phyloP scores from a whole-genome alignment of 2,888 invertebrate genomes.

The Coenonympha arcania region DNA sequence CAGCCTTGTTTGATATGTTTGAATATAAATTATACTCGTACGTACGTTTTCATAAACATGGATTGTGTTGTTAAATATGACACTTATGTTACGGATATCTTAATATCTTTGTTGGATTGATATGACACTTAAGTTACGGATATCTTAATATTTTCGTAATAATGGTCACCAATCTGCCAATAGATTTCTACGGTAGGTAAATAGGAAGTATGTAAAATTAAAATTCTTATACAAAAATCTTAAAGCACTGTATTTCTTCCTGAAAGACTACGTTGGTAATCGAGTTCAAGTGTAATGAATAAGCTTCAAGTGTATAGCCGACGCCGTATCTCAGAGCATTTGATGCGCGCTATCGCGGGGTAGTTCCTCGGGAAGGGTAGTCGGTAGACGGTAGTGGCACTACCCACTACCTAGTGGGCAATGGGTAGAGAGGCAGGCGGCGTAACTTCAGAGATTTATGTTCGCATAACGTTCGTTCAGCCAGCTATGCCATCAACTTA shows the following conservation, averaged over 20 bases:
- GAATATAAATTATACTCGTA: no score
- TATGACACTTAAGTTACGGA: no score
- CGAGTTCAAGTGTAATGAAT: slow-evolving; percentile 50
- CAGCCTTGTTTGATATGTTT: no score
- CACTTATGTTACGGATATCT: no score
- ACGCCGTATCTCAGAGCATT: slow-evolving; percentile 48
- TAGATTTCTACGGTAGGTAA: no score
- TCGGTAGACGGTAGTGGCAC: no score
- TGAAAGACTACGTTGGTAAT: slow-evolving; percentile 28
- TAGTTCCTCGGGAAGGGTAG: no score
- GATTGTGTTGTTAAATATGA: no score
- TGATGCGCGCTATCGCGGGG: slow-evolving; percentile 48
- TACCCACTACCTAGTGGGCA: slow-evolving; percentile 7
- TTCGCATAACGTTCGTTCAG: slow-evolving; percentile 61
- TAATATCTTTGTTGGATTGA: no score
- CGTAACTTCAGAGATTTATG: slow-evolving; percentile 66
- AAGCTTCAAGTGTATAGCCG: slow-evolving; percentile 43
- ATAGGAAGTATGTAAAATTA: not conserved
- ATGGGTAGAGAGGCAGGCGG: slow-evolving; percentile 29
- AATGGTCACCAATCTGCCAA: no score
- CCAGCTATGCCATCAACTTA: slow-evolving; percentile 57
- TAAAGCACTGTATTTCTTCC: slow-evolving; percentile 19
- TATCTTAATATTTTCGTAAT: no score
- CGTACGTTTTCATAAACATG: no score
- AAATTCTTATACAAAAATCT: not conserved